Evolutionary conservation across 1,140 invertebrate species (phyloP).

Genomic region (Hypsibius dujardini): DNA sequence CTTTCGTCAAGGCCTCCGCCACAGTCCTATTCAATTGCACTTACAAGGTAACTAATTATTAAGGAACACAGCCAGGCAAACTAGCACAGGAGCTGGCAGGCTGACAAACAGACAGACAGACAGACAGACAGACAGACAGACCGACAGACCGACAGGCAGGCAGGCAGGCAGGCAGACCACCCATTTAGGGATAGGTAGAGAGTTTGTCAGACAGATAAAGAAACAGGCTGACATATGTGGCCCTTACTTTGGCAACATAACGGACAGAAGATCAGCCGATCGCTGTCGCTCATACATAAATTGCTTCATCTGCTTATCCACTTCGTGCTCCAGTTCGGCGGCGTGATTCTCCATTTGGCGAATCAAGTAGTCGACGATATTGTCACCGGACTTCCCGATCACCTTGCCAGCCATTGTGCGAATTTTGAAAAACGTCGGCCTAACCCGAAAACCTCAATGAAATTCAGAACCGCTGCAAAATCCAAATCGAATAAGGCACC

Average conservation of each 20-base stretch:
- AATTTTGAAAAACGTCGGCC: not conserved
- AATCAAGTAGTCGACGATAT: conserved; percentile 9
- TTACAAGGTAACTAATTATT: too few relatives aligned
- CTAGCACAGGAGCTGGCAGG: too few relatives aligned
- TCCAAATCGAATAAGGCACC: too few relatives aligned
- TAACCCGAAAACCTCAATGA: not conserved
- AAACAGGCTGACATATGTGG: too few relatives aligned
- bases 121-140: too few relatives aligned
- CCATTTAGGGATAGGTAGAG: too few relatives aligned
- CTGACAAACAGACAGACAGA: too few relatives aligned
- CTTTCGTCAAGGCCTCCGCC: not conserved
- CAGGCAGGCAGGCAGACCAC: too few relatives aligned
- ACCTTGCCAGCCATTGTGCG: not conserved
- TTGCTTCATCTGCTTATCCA: not conserved
- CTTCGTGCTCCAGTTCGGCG: conserved; percentile 3
- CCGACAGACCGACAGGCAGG: too few relatives aligned
- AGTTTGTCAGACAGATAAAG: too few relatives aligned
- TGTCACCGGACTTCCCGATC: not conserved
- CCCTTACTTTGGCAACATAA: not conserved
- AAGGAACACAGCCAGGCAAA: too few relatives aligned
- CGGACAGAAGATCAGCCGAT: not conserved
- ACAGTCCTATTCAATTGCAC: not conserved
- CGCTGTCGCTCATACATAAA: not conserved
- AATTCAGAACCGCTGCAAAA: too few relatives aligned
- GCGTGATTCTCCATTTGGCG: conserved; percentile 5